Base-by-base conservation (phyloP, 2,797 vertebrate species). In the Gila robusta region DNA sequence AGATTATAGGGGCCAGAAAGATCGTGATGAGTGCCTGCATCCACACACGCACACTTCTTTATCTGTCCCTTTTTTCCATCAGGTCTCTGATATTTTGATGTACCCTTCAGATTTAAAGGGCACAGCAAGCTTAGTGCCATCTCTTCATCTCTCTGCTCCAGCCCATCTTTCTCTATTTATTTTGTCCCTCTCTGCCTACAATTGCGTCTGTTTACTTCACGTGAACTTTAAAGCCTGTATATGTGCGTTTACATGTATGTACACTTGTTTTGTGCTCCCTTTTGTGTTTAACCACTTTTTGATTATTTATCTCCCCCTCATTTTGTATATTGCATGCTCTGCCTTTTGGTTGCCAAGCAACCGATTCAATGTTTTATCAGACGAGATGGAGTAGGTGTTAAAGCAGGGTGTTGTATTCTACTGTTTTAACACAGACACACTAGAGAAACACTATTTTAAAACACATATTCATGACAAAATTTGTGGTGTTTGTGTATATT, bases 71-170 rank as follows among this genome's bases (percentile, higher is more conserved):
- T 52, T 52, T 79, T 83, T 83, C 59, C 69, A 80, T 79, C 76
- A 88, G 79, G 67, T 82, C 82, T 82, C 9, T 83, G 84, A 70
- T 83, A 72, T 86, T 66, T 85, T 86, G 81, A 86, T 84, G 73
- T 81, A 72, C 69, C 59, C 69, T 72, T 83, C 71, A 79, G 76
- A 83, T 88, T 83, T 86, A 88, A 88, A 86, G 78, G 81, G 69
- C 84, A 86, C 62, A 74, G 37, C 47, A 59, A 86, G 87, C 85
- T 86, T 86, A 88, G 84, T 88, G 69, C 70, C 37, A 72, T 82
- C 85, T 82, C 80, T 54, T 56, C 54, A 71, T 79, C 44, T 77
- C 72, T 82, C 28, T 52, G 21, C 80, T 69, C 54, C 47, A 47
- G n/a, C 56, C 44, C 52, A 37, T 41, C 23, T 62, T 64, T 23